A percentile compares a stretch with the other conserved stretches of the same genome.
Evolutionary conservation across 2,888 invertebrate genomes (phyloP).

Genomic region (Corbicula japonica): DNA sequence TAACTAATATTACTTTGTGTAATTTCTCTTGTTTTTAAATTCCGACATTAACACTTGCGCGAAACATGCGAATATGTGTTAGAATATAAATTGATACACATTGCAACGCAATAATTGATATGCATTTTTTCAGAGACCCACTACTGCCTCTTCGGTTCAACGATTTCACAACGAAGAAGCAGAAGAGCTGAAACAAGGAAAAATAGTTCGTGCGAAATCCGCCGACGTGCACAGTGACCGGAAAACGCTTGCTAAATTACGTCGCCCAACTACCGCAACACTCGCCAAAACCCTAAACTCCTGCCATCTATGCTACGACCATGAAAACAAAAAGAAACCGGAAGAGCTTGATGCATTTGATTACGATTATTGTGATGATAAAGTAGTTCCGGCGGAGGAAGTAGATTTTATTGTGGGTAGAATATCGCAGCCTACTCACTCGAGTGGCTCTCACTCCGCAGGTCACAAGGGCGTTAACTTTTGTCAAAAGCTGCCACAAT

Average conservation of each 20-base stretch:
- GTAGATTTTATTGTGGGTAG: constrained; percentile 69
- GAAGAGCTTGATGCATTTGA: constrained; percentile 67
- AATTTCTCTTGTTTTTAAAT: too few species aligned
- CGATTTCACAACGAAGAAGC: constrained; percentile 49
- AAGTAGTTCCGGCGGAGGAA: constrained; percentile 68
- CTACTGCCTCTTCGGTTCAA: constrained; percentile 51
- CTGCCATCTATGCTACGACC: constrained; percentile 73
- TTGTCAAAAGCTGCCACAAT: constrained; percentile 60
- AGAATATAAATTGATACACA: not conserved
- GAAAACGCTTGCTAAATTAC: constrained; percentile 64
- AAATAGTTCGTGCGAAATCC: constrained; percentile 65
- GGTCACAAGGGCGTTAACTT: constrained; percentile 24
- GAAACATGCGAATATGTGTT: not conserved
- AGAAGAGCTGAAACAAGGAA: constrained; percentile 67
- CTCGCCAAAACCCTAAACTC: constrained; percentile 66
- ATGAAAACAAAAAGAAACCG: constrained; percentile 59
- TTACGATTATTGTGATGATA: constrained; percentile 67
- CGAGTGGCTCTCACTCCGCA: too few species aligned
- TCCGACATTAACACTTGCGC: too few species aligned
- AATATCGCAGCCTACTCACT: constrained; percentile 59
- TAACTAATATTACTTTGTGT: not conserved
- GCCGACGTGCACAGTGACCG: constrained; percentile 40
- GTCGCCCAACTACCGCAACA: constrained; percentile 74
- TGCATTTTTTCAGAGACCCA: constrained; percentile 59
- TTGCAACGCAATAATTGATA: not conserved